Conservation (phyloP, 2,797 vertebrate species). For the Bradypodion pumilum region DNA sequence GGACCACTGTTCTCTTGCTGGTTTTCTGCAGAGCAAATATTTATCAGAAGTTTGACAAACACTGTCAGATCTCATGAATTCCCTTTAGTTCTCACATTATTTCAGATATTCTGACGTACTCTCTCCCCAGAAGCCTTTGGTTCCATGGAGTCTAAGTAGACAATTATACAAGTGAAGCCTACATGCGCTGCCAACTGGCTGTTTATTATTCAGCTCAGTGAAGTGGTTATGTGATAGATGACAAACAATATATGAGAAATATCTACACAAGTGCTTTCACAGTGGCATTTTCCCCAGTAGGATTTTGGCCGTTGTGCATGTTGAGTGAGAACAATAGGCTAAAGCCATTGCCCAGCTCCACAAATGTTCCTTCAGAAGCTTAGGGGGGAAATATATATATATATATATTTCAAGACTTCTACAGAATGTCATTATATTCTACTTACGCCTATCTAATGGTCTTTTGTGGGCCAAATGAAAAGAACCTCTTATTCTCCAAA, state of each 20-base stretch:
- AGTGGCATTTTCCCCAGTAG: not conserved
- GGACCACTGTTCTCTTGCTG: not conserved
- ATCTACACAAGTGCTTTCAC: too few species aligned
- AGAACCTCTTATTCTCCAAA: not conserved
- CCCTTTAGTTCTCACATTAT: too few species aligned
- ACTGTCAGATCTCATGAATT: not conserved
- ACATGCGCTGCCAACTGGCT: too few species aligned
- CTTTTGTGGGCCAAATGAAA: not conserved
- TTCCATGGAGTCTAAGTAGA: too few species aligned
- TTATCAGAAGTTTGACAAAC: not conserved
- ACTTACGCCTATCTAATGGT: not conserved
- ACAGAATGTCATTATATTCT: not conserved
- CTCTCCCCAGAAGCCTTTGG: too few species aligned
- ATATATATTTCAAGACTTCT: fast-evolving
- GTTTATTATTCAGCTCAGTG: too few species aligned
- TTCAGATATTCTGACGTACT: too few species aligned
- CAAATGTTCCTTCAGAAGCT: too few species aligned
- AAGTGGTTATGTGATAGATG: too few species aligned
- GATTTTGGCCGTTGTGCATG: not conserved
- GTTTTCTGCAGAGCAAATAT: not conserved
- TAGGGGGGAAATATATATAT: not conserved
- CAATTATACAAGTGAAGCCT: too few species aligned
- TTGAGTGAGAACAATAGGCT: too few species aligned
- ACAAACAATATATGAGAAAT: too few species aligned
- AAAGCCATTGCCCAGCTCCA: not conserved